Evolutionary conservation across 2,888 invertebrate species (phyloP), one percentile per base, ranked within the genome.

Genomic region (Lutraria lutraria): DNA sequence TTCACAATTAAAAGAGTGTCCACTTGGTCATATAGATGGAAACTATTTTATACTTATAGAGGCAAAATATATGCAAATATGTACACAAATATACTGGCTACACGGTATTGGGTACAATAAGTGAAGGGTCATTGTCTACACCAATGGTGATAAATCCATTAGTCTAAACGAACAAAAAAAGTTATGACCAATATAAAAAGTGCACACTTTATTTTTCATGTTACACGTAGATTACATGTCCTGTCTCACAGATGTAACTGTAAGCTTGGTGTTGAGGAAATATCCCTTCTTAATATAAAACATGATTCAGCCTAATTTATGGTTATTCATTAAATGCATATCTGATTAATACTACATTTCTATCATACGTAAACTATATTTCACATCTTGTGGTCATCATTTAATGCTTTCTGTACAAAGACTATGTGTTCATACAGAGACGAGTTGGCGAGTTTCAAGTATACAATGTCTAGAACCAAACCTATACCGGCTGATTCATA

Each of bases 281-380:
- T 25, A 68, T 25, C 25, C 25, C 43, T 2, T 4, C 43, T 43
- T 43, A 43, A 43, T 8, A 43, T 4, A 43, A 43, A 43, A 16
- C 56, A 12, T 56, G 0, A 56, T 16, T 25, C n/a, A n/a, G 63
- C 25, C 12, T 68, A 12, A 25, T 68, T n/a, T 68, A 25, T 12
- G 63, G 63, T 68, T 68, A 25, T 12, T 68, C 6, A 21, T 1
- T n/a, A 43, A 8, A n/a, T 25, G 63, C 25, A 25, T n/a, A 25
- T 68, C 63, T 68, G n/a, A 68, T 68, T n/a, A 68, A 68, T 25
- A 12, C 63, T 68, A 68, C 63, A 68, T 68, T 68, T 68, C 25
- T 68, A 68, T 25, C 63, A 68, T 68, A 68, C 13, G 56, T 68
- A 25, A 68, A 25, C 15, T 25, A 25, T 25, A 68, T 25, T n/a